A percentile compares a stretch with the other conserved stretches of the same genome.
These are phyloP conservation scores for Etheostoma nigrum DNA, from an alignment of 2,797 vertebrate genomes.

Conservation along the genomic window DNA sequence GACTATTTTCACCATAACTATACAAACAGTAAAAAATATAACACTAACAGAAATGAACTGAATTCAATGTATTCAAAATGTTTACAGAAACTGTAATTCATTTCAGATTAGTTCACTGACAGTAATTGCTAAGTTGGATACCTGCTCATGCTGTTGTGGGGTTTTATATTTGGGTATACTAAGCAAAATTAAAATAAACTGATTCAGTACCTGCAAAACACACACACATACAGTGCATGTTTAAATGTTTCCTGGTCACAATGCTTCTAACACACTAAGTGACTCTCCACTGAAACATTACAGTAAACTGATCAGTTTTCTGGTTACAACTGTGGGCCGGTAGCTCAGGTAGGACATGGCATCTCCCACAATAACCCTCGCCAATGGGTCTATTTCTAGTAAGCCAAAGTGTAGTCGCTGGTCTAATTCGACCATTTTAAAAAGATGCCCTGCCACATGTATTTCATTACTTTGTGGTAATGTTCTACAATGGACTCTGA, in stretches of 20 bases:
- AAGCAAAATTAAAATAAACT: not conserved
- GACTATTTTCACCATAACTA: conserved; percentile 11
- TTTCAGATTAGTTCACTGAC: not conserved
- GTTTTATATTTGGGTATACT: not conserved
- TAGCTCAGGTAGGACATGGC: not conserved
- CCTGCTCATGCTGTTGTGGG: not conserved
- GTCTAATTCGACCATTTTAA: not conserved
- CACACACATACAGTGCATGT: not conserved
- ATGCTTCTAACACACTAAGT: not conserved
- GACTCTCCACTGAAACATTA: not conserved
- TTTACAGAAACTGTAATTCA: not conserved
- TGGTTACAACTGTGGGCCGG: not conserved
- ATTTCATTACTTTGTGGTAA: too few relatives aligned
- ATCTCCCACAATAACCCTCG: not conserved
- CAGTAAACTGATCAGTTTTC: conserved; percentile 11
- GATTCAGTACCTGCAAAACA: not conserved
- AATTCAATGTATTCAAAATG: not conserved
- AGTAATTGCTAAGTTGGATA: not conserved
- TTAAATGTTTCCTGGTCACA: not conserved
- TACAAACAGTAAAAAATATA: conserved; percentile 42
- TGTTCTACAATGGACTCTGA: too few relatives aligned
- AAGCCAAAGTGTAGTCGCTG: not conserved
- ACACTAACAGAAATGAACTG: not conserved
- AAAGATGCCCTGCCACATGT: too few relatives aligned
- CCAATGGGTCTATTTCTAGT: not conserved